A percentile compares a stretch with the other conserved stretches of the same genome.
Evolutionary conservation across 2,113 vertebrate genomes (phyloP).

Genomic region (Eurypyga helias): DNA sequence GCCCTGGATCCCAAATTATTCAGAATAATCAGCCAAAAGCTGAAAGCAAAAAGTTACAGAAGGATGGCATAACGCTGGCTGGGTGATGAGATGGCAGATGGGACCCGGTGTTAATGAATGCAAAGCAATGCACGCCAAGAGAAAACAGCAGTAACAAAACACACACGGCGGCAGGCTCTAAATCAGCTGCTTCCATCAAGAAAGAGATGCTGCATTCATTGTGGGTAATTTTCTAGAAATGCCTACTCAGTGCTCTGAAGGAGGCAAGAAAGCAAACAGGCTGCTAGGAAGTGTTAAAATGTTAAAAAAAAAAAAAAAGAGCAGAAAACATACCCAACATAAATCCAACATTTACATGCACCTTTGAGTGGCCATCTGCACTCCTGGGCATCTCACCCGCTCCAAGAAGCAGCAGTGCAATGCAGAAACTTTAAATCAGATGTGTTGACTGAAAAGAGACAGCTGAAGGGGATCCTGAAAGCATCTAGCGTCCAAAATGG

Average conservation of each 20-base stretch:
- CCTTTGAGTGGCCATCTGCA: neutral
- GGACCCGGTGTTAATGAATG: conserved; percentile 55
- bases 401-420: neutral
- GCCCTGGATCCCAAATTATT: neutral
- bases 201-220: conserved; percentile 28
- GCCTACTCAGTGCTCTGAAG: conserved; percentile 45
- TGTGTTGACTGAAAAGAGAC: neutral
- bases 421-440: neutral
- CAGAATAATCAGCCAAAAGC: neutral
- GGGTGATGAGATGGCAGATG: conserved; percentile 58
- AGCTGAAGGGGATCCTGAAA: neutral
- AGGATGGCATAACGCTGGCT: neutral
- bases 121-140: conserved; percentile 53
- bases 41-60: neutral
- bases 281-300: neutral
- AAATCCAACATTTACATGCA: neutral
- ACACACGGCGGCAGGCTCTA: conserved; percentile 31
- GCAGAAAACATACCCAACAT: neutral
- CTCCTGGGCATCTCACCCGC: neutral
- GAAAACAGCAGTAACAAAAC: conserved; percentile 57
- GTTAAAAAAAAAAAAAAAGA: neutral
- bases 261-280: conserved; percentile 17
- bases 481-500: neutral
- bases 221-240: conserved; percentile 47
- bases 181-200: conserved; percentile 58